Base-by-base conservation (phyloP, 2,113 vertebrate genomes). In the Rynchops niger region DNA sequence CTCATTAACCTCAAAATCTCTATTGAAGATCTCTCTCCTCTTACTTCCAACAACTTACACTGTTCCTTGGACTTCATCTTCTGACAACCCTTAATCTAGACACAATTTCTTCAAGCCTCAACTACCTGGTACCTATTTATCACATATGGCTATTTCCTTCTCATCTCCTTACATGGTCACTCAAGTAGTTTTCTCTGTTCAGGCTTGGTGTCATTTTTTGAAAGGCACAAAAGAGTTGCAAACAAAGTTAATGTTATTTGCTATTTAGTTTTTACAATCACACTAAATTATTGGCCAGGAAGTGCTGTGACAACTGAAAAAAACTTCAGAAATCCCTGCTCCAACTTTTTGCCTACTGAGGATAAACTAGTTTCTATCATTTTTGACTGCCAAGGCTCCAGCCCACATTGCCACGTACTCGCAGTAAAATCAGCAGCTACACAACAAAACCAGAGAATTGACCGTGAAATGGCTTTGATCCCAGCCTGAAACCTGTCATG, bases 1-100 rank as follows among this genome's bases (percentile, higher is more conserved):
- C 47, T 95, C 80, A 94, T 96, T 94, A 96, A 94, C 89, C 89
- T 95, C 78, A 80, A 91, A 91, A 91, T 95, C 73, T 94, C 49
- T 76, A 0, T 4, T 91, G 65, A 86, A 87, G 49, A 95, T 91
- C 77, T 96, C 73, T 84, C 76, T 93, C 77, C 26, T 71, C 52
- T 89, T 91, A 87, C 66, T 93, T 97, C 49, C 53, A 93, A 67
- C 17, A 82, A 9, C 38, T 87, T 61, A 63, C 11, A 87, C 49
- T n/a, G 9, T 77, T 94, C 66, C 71, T 82, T 77, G 70, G 66
- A 86, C 81, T 87, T 93, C 18, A 16, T 86, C 74, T 94, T 88
- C 82, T 90, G 74, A 88, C 82, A 93, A 74, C 8, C n/a, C 43
- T 93, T 93, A 87, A 93, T 95, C 94, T 96, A 83, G 56, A 89